Evolutionary conservation across 2,113 vertebrate genomes (phyloP).

Genomic region (Zosterops borbonicus): DNA sequence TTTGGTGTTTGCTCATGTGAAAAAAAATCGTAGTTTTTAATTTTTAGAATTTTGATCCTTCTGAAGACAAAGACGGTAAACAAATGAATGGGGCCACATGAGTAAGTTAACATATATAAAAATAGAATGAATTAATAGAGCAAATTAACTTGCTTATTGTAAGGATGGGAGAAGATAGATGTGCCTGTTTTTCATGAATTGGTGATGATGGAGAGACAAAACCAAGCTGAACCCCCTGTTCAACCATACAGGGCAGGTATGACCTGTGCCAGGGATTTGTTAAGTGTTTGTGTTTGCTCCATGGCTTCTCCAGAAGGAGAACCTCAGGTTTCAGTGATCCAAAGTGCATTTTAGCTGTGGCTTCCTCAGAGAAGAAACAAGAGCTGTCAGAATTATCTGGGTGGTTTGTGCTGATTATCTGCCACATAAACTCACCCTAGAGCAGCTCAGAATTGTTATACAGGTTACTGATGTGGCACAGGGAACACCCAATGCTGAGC

Average conservation of each 20-base stretch:
- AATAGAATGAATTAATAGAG: neutral
- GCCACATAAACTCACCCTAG: neutral
- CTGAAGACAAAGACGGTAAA: neutral
- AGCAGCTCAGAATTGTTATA: neutral
- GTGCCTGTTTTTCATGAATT: neutral
- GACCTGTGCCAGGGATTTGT: neutral
- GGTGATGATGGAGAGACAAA: neutral
- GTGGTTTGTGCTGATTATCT: slow-evolving; percentile 53
- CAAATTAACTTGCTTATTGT: neutral
- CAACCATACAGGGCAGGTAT: neutral
- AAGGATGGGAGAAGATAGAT: neutral
- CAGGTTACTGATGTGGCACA: neutral
- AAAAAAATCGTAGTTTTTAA: neutral
- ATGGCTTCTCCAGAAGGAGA: neutral
- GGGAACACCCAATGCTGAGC: neutral
- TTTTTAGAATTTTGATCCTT: neutral
- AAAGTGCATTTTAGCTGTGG: slow-evolving; percentile 2
- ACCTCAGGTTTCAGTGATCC: slow-evolving; percentile 1
- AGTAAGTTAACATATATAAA: neutral
- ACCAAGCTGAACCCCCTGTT: neutral
- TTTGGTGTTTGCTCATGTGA: neutral
- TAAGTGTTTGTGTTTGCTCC: neutral
- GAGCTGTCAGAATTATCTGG: slow-evolving; percentile 37
- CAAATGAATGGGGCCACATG: neutral
- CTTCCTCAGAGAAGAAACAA: slow-evolving; percentile 53